These are phyloP conservation scores for Acanthosepion pharaonis DNA, from an alignment of 2,888 invertebrate genomes.

Conservation along the genomic window DNA sequence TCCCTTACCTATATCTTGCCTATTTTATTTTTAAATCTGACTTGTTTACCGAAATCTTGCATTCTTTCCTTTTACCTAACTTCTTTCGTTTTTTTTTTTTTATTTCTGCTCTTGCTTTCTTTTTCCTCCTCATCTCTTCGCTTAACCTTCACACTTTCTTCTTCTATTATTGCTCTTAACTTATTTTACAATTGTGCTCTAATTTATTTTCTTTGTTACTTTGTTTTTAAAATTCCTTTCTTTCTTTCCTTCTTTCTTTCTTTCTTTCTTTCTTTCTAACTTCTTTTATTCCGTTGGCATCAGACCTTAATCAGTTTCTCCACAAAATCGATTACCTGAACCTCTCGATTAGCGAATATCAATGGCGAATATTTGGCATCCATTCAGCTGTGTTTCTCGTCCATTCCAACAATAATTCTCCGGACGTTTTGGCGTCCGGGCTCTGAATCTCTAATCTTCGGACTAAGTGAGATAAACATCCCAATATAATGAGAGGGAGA, in stretches of 20 bases:
- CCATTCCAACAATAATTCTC: neutral
- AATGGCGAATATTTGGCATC: neutral
- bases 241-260: neutral
- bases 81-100: too few species aligned
- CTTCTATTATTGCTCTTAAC: too few species aligned
- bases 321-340: slow-evolving; percentile 1
- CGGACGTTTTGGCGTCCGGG: neutral
- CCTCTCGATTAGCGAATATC: slow-evolving; percentile 6
- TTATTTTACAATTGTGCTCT: neutral
- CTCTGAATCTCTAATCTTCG: neutral
- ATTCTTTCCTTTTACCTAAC: too few species aligned
- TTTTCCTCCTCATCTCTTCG: too few species aligned
- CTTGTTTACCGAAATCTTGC: too few species aligned
- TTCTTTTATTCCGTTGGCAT: neutral
- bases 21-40: too few species aligned
- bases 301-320: neutral
- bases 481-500: neutral
- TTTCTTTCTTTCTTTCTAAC: too few species aligned
- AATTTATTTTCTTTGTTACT: neutral
- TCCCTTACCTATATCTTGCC: too few species aligned
- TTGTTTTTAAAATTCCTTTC: neutral
- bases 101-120: too few species aligned
- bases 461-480: neutral
- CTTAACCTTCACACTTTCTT: neutral
- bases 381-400: neutral